Conservation (phyloP, 2,888 invertebrate genomes). For the Oligia strigilis region DNA sequence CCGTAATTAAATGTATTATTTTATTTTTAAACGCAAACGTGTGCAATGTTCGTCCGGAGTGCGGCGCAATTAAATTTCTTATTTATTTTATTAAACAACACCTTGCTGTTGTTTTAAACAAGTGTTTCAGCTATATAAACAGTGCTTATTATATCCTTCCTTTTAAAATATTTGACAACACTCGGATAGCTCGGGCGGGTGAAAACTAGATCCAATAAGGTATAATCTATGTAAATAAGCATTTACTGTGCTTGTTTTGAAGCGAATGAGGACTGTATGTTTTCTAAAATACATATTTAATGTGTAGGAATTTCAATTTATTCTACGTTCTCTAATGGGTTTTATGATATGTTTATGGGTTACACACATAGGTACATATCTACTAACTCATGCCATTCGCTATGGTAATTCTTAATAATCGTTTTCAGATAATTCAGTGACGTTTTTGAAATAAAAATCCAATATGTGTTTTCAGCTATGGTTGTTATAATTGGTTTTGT, state of each 20-base stretch:
- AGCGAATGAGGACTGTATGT: slow-evolving; percentile 38
- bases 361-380: not conserved
- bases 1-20: slow-evolving; percentile 67
- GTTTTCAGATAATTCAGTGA: not conserved
- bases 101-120: slow-evolving; percentile 41
- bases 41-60: slow-evolving; percentile 32
- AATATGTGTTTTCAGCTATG: not conserved
- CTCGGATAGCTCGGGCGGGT: slow-evolving; percentile 20
- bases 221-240: slow-evolving; percentile 53
- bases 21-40: slow-evolving; percentile 57
- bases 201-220: slow-evolving; percentile 47
- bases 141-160: slow-evolving; percentile 23
- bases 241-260: slow-evolving; percentile 41
- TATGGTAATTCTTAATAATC: not conserved
- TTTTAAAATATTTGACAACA: slow-evolving; percentile 56
- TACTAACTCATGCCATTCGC: not conserved
- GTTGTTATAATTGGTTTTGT: not conserved
- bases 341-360: slow-evolving; percentile 13
- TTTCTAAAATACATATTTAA: slow-evolving; percentile 44
- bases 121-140: slow-evolving; percentile 46
- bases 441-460: not conserved
- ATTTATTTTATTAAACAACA: slow-evolving; percentile 58
- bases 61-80: slow-evolving; percentile 58
- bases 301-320: slow-evolving; percentile 24
- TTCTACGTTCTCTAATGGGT: slow-evolving; percentile 14